Evolutionary conservation across 2,113 vertebrate species (phyloP).

Genomic region (Zapus hudsonius): DNA sequence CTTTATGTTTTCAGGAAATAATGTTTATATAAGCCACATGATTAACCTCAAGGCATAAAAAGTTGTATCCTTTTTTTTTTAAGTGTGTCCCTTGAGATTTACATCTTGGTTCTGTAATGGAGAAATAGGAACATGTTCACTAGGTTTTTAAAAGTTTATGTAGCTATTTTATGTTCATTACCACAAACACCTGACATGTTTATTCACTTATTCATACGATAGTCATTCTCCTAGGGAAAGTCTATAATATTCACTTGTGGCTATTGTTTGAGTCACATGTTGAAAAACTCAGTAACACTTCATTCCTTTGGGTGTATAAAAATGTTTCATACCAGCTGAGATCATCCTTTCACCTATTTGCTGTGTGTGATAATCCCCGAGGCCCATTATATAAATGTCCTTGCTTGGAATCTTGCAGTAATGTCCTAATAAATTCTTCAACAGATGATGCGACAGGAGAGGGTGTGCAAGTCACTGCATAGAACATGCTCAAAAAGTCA

Average conservation of each 20-base stretch:
- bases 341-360: slow-evolving; percentile 50
- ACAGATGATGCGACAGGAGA: slow-evolving; percentile 39
- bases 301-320: slow-evolving; percentile 39
- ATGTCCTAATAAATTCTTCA: slow-evolving; percentile 57
- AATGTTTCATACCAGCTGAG: slow-evolving; percentile 58
- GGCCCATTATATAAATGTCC: slow-evolving; percentile 29
- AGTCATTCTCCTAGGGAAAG: slow-evolving; percentile 42
- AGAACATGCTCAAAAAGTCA: neutral
- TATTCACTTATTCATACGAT: slow-evolving; percentile 43
- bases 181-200: slow-evolving; percentile 47
- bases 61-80: neutral
- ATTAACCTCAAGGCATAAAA: slow-evolving; percentile 61
- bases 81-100: slow-evolving; percentile 28
- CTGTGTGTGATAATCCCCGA: slow-evolving; percentile 32
- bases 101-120: slow-evolving; percentile 35
- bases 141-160: slow-evolving; percentile 44
- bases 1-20: slow-evolving; percentile 62
- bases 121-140: slow-evolving; percentile 18
- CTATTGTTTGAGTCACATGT: slow-evolving; percentile 48
- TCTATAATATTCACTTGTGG: slow-evolving; percentile 38
- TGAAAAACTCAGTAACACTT: slow-evolving; percentile 60
- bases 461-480: slow-evolving; percentile 13
- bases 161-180: slow-evolving; percentile 60
- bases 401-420: slow-evolving; percentile 19
- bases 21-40: slow-evolving; percentile 62